Evolutionary conservation across 2,113 vertebrate genomes (phyloP).

Genomic region (Microcebus murinus): DNA sequence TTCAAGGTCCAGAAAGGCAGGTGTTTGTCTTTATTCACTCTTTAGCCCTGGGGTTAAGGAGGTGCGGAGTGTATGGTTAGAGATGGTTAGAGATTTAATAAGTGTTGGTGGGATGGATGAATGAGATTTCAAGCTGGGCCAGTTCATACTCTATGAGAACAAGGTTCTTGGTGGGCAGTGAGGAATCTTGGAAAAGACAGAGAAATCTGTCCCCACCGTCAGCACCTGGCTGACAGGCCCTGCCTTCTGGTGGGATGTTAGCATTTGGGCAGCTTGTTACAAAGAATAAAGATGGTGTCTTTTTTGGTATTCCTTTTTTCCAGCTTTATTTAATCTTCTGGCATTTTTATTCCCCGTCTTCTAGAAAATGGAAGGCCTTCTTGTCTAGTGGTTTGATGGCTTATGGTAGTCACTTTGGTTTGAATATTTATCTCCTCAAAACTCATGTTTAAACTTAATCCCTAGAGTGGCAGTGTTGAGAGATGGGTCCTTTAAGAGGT

Average conservation of each 20-base stretch:
- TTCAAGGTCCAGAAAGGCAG: not conserved
- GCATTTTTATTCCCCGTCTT: not conserved
- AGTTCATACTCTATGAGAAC: not conserved
- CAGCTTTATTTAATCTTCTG: not conserved
- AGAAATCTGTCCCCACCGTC: rapidly evolving
- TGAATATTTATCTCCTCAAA: not conserved
- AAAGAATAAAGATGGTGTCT: not conserved
- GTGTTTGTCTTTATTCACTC: not conserved
- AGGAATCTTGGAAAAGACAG: not conserved
- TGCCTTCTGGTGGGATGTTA: not conserved
- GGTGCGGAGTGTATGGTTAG: not conserved
- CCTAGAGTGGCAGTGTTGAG: not conserved
- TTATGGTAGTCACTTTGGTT: not conserved
- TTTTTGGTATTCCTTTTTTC: not conserved
- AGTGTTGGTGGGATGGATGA: not conserved
- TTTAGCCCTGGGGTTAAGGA: not conserved
- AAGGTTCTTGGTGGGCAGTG: not conserved
- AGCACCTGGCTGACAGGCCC: not conserved
- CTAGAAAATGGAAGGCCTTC: not conserved
- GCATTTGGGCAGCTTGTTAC: not conserved
- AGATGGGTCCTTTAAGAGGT: not conserved
- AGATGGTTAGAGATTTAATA: not conserved
- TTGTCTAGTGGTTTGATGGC: not conserved
- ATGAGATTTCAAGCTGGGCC: not conserved
- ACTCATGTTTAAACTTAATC: not conserved